Conservation (phyloP, 2,113 vertebrate species). For the Antigone vipio region DNA sequence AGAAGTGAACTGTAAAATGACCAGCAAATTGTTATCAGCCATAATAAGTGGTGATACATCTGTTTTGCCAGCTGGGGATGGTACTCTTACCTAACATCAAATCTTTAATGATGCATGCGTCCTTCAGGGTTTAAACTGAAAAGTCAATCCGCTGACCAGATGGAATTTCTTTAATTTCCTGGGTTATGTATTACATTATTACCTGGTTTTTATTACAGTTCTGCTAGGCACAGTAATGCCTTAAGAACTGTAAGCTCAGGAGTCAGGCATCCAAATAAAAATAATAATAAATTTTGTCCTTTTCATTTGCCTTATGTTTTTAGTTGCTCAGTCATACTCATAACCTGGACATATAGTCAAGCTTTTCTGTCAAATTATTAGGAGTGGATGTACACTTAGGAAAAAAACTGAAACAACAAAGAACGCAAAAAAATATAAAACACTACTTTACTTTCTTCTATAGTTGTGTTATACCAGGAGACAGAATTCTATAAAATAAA, state of each 20-base stretch:
- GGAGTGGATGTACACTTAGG: background rate
- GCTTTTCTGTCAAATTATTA: background rate
- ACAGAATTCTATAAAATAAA: background rate
- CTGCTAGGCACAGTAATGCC: background rate
- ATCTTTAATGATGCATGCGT: conserved; percentile 5
- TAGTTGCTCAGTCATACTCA: background rate
- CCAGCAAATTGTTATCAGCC: background rate
- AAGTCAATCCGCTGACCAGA: background rate
- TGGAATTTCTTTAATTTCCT: conserved; percentile 61
- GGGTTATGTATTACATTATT: conserved; percentile 35
- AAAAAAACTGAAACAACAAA: background rate
- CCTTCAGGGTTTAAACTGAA: conserved; percentile 29
- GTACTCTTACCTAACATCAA: conserved; percentile 24
- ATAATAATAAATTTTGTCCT: background rate
- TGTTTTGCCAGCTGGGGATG: conserved; percentile 17
- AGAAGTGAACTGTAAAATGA: background rate
- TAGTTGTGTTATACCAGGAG: background rate
- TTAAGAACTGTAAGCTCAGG: background rate
- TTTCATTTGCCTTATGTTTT: background rate
- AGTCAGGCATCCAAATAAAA: background rate
- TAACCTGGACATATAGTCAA: background rate
- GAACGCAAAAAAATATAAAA: background rate
- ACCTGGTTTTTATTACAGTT: background rate
- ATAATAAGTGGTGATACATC: background rate
- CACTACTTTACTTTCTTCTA: background rate